Base-by-base conservation (phyloP, 2,888 invertebrate species). In the Lomographa bimaculata region DNA sequence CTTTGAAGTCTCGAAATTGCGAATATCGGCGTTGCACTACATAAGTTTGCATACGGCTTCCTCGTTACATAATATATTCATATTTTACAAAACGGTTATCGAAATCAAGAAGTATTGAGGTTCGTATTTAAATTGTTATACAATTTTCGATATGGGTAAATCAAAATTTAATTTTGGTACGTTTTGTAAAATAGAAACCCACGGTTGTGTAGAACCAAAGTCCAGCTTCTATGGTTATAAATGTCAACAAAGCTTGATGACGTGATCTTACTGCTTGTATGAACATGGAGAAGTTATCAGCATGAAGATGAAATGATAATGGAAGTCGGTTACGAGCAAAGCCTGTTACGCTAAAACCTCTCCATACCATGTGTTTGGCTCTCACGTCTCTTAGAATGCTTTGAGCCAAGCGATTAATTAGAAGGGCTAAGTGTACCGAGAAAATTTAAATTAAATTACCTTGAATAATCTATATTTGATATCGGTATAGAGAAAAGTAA, bases 161-260 rank as follows among this genome's bases (percentile, higher is more conserved):
- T n/a, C n/a, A n/a, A n/a, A n/a, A n/a, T 5, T 17, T 17, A 1
- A n/a, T 17, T 17, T 17, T 5, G 8, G 9, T 21, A 10, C n/a
- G 6, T 11, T 11, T 16, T 26, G 16, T 4, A 8, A 8, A 26
- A 6, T 23, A 8, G 2, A 2, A 7, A 29, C 6, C n/a, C n/a
- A n/a, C n/a, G n/a, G n/a, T 26, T 21, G 7, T 7, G 20, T 30
- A 25, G 30, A 8, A 20, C 25, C 16, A 29, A 65, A 28, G 9
- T 75, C 64, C 64, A 65, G 47, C 45, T 25, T 30, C 30, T 41
- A 46, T 3, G 2, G 19, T 26, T 34, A 49, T 8, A 16, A 44
- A 46, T n/a, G n/a, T 57, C 64, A 50, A 57, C 40, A 59, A 83
- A 83, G 80, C 81, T 70, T 66, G 61, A 66, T 76, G 72, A 64